Base-by-base conservation (phyloP, 2,888 invertebrate genomes). In the Agrilus cyanescens region DNA sequence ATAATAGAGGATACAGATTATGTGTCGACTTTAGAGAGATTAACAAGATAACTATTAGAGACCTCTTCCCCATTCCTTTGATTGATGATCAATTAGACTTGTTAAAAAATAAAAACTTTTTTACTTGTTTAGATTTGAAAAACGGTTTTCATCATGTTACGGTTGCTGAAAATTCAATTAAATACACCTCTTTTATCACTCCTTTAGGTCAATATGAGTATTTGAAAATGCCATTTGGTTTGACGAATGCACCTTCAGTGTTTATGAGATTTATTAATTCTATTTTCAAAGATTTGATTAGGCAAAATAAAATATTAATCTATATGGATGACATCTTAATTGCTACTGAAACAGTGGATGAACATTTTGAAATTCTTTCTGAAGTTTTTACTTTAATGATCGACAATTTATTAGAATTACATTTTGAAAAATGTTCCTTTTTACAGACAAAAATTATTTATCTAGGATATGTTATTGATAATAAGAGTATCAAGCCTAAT, bases 101-200 rank as follows among this genome's bases (percentile, higher is more conserved):
- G 7, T 44, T 59, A 32, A 47, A 50, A 20, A 45, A 49, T 14
- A 53, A 58, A 44, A 48, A 37, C 16, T 54, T 47, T 45, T 59
- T 52, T 47, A 53, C 54, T 5, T 50, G 34, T 8, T 41, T 61
- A 14, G 58, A 60, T 46, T 45, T 61, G n/a, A 53, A 51, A 37
- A 53, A 52, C 46, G 58, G 50, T 2, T 61, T 57, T 37, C 48
- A 57, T 38, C 58, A 59, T 33, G 49, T 60, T 12, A 34, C 35
- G 12, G 30, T 60, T 15, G 45, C 50, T 1, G 44, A 53, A 43
- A 43, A 50, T 10, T 56, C 54, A 4, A 44, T 50, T 3, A 49
- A 56, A 44, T 54, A 55, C 31, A 60, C 58, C 3, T 52, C 57
- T 1, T 61, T 62, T 47, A 46, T 55, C 5, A 56, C 54, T 1